Evolutionary conservation across 2,888 invertebrate species (phyloP).

Genomic region (Spicauda simplicius): DNA sequence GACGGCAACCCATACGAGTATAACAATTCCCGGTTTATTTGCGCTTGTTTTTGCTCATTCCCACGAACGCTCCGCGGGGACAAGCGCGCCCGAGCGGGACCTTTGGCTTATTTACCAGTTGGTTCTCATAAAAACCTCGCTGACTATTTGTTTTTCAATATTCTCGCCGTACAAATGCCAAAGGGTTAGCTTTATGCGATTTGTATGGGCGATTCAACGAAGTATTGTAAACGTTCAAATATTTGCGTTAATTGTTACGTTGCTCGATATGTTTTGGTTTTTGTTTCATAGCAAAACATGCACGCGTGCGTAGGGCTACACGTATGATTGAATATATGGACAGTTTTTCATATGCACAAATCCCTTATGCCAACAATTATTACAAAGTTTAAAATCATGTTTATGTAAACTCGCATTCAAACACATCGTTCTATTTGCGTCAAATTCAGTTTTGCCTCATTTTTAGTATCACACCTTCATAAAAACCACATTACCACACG

Average conservation of each 20-base stretch:
- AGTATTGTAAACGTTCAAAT: neutral
- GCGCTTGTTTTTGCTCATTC: constrained; percentile 75
- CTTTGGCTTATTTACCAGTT: constrained; percentile 65
- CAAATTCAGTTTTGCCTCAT: too few relatives aligned
- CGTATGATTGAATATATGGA: too few relatives aligned
- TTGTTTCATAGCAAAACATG: neutral
- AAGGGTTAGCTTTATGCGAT: constrained; percentile 3
- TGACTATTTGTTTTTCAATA: constrained; percentile 14
- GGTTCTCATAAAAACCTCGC: constrained; percentile 40
- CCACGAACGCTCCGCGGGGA: constrained; percentile 66
- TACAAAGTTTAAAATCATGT: too few relatives aligned
- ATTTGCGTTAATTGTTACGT: constrained; percentile 1
- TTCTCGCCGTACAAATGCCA: constrained; percentile 3
- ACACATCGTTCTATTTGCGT: too few relatives aligned
- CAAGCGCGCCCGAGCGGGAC: constrained; percentile 68
- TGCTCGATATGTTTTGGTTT: too few relatives aligned
- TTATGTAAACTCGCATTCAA: too few relatives aligned
- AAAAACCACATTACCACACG: too few relatives aligned
- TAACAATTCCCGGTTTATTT: constrained; percentile 79
- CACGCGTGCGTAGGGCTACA: neutral
- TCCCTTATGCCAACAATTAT: too few relatives aligned
- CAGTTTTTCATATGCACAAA: too few relatives aligned
- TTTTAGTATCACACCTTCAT: too few relatives aligned
- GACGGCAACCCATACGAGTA: constrained; percentile 74
- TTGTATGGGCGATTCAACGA: neutral